Base-by-base conservation (phyloP, 2,113 vertebrate genomes). In the Neotoma lepida region DNA sequence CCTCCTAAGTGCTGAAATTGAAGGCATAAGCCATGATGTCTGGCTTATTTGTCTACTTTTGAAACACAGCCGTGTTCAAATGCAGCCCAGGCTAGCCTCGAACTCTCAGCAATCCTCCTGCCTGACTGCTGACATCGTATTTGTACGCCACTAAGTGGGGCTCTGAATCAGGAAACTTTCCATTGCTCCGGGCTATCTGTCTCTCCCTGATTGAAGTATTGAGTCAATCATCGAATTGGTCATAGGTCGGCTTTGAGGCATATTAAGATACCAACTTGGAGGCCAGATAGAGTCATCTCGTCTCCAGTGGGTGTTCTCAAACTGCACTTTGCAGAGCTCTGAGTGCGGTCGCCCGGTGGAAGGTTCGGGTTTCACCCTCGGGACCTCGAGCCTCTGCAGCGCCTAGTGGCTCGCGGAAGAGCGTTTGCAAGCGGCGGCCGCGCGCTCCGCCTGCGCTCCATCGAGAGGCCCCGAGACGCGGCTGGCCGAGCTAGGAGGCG, bases 301-400 rank as follows among this genome's bases (percentile, higher is more conserved):
- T 9, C 46, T 44, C 41, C 61, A 39, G 35, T 14, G n/a, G 81
- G 49, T 68, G 85, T 94, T 76, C 39, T 73, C 61, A 58, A 46
- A 30, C 46, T 26, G 22, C 82, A 33, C 73, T 68, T 70, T 66
- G 49, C 70, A 41, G 46, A 51, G 66, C 71, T 44, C 33, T 44
- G 58, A 63, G 82, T 35, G 66, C 4, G 28, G 44, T 18, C 71
- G 9, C 49, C 1, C n/a, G 18, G 54, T 66, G 46, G 90, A 80
- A 81, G 96, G 93, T 88, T 97, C 97, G 51, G 88, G 94, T 97
- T 97, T 96, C 97, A 84, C 39, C 33, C 95, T 93, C 90, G 4
- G 68, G 86, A 71, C 81, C 17, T 0, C 2, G 41, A 63, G 90
- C 87, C 26, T 1, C 44, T 46, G 84, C 94, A 26, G 87, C 28